Percentiles rank a stretch among this genome's conserved stretches.
phyloP scores from a whole-genome alignment of 2,797 vertebrate genomes.

The Molossus molossus region DNA sequence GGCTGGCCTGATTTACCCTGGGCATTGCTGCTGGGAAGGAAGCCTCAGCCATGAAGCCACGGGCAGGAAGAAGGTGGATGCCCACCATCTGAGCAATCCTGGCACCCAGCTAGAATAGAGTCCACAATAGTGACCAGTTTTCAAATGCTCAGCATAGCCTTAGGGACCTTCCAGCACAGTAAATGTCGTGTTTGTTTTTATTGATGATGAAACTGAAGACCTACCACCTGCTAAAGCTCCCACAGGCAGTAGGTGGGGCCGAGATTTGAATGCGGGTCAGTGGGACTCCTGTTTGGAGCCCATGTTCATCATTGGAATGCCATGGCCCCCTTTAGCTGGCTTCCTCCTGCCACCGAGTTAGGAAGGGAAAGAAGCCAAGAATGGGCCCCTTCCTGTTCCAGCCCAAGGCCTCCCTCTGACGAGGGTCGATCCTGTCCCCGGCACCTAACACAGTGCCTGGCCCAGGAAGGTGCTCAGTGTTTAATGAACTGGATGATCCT shows the following conservation, averaged over 20 bases:
- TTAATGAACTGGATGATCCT: neutral
- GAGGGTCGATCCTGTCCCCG: neutral
- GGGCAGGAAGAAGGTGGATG: neutral
- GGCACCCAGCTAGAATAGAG: neutral
- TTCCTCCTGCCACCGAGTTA: neutral
- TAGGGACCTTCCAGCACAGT: neutral
- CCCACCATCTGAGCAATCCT: neutral
- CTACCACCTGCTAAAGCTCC: neutral
- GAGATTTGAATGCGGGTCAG: neutral
- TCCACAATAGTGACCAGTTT: neutral
- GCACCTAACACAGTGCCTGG: neutral
- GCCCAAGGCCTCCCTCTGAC: neutral
- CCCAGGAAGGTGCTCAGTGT: rapidly evolving
- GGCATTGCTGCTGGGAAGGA: neutral
- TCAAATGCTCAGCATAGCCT: neutral
- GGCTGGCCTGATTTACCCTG: neutral
- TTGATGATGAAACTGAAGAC: neutral
- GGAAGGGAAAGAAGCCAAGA: neutral
- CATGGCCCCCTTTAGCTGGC: neutral
- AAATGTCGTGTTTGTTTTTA: neutral
- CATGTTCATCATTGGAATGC: neutral
- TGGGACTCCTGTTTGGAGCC: neutral
- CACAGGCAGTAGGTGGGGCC: neutral
- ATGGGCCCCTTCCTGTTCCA: neutral
- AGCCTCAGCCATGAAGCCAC: slow-evolving; percentile 31